Evolutionary conservation across 2,888 invertebrate species (phyloP), one percentile per base, ranked within the genome.

Genomic region (Strigamia crassipes): DNA sequence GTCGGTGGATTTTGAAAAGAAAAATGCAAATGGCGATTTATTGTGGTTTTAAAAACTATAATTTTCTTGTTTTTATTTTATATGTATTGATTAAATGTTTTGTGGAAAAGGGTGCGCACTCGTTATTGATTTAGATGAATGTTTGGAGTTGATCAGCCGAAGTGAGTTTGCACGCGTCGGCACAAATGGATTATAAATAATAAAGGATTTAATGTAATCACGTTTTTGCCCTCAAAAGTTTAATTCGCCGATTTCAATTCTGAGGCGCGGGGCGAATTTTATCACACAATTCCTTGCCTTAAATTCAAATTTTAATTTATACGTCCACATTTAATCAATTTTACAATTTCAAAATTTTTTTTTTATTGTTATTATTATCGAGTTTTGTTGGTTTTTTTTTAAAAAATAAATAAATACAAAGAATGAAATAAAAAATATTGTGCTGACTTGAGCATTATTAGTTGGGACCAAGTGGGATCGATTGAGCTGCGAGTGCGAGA

Each of bases 401-500:
- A 51, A 51, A 51, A n/a, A 15, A 51, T 51, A n/a, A n/a, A n/a
- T n/a, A n/a, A n/a, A n/a, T n/a, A n/a, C n/a, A n/a, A n/a, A n/a
- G n/a, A n/a, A n/a, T n/a, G n/a, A 15, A 6, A 42, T 13, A 51
- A 51, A 51, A 51, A 51, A 51, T 51, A 51, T 51, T 18, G 13
- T 18, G 51, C 51, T 8, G 51, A 51, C 51, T 51, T 8, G 51
- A 51, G 51, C n/a, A n/a, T 51, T 51, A 51, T 51, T 51, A 51
- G 51, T 51, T 51, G 51, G 51, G n/a, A 13, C 51, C 1, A 51
- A n/a, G 51, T n/a, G n/a, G 51, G 51, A 51, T 51, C 51, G 51
- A 51, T 51, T 51, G 51, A 51, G 51, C 51, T 51, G 42, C 51
- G 51, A 51, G n/a, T 51, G 51, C 15, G n/a, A 51, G 51, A 51